Evolutionary conservation across 2,113 vertebrate genomes (phyloP).

Genomic region (Phyllostomus hastatus): DNA sequence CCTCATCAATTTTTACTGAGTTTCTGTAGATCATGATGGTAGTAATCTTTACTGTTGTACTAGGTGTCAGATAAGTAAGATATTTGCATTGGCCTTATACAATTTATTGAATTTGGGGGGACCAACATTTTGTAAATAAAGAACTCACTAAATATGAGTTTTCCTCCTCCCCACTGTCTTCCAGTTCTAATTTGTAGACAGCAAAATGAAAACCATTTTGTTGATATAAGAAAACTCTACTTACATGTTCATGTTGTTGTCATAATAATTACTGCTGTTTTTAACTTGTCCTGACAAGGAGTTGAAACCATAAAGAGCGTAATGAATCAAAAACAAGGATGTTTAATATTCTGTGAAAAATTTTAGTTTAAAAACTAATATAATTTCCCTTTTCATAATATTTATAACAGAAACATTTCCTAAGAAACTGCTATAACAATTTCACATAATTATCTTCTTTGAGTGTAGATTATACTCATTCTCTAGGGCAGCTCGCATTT

Average conservation of each 20-base stretch:
- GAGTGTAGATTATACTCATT: background rate
- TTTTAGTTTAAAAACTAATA: background rate
- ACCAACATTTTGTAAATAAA: background rate
- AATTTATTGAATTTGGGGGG: background rate
- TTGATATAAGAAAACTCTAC: slow-evolving; percentile 7
- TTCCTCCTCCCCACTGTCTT: background rate
- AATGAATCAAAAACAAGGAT: background rate
- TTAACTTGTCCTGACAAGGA: slow-evolving; percentile 49
- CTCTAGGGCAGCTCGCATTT: background rate
- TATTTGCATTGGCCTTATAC: background rate
- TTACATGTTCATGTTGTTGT: slow-evolving; percentile 44
- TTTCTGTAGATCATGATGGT: background rate
- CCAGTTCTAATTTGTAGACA: background rate
- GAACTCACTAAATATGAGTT: background rate
- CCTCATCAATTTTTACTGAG: background rate
- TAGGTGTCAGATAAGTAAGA: background rate
- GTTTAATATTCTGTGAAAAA: background rate
- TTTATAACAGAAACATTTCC: background rate
- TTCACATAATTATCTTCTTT: background rate
- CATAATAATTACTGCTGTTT: slow-evolving; percentile 60
- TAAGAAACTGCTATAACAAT: background rate
- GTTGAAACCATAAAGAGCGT: slow-evolving; percentile 35
- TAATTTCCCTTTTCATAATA: background rate
- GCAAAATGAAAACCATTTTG: background rate
- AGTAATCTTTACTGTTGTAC: background rate